Evolutionary conservation across 2,888 invertebrate genomes (phyloP).

Genomic region (Drymonia ruficornis): DNA sequence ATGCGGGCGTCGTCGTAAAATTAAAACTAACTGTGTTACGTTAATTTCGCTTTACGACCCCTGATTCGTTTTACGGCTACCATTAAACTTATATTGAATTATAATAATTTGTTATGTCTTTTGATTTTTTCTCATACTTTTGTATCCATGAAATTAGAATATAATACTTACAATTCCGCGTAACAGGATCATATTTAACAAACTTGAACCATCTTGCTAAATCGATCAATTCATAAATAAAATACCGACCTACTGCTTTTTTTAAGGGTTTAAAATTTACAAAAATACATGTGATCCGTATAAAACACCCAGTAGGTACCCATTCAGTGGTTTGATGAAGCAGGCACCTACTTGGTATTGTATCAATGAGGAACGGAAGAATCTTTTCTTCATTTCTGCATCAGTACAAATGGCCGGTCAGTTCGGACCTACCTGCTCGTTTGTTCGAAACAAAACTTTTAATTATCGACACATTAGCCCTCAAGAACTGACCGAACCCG

Average conservation of each 20-base stretch:
- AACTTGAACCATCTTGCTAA: no score
- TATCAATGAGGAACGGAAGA: neutral
- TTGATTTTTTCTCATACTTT: slow-evolving; percentile 22
- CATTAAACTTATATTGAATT: slow-evolving; percentile 64
- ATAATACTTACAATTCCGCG: no score
- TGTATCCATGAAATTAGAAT: no score
- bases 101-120: slow-evolving; percentile 33
- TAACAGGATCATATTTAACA: no score
- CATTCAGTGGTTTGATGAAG: no score
- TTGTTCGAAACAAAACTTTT: slow-evolving; percentile 17
- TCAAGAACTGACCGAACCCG: slow-evolving; percentile 43
- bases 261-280: no score
- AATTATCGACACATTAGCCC: slow-evolving; percentile 44
- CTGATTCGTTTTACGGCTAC: slow-evolving; percentile 65
- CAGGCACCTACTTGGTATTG: neutral
- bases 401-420: neutral
- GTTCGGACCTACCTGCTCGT: slow-evolving; percentile 1
- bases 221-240: no score
- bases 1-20: slow-evolving; percentile 72
- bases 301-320: no score
- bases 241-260: no score
- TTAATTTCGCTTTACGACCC: slow-evolving; percentile 65
- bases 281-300: no score
- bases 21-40: slow-evolving; percentile 58
- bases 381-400: neutral